Conservation (phyloP, 1,140 invertebrate genomes). For the Acromyrmex echinatior region DNA sequence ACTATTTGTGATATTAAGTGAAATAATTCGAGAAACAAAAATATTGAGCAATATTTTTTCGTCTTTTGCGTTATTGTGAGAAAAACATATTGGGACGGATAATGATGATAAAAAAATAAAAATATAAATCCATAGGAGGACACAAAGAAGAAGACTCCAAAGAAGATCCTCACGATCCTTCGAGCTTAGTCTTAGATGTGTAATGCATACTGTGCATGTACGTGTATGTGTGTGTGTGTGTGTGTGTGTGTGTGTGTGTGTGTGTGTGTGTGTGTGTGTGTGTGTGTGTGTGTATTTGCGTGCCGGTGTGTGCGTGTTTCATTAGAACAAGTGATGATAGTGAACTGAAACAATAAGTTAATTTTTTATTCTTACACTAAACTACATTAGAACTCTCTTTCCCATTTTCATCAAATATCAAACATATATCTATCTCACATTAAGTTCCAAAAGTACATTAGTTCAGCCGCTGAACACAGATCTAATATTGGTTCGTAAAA, state of each 20-base stretch:
- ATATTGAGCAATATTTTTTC: neutral
- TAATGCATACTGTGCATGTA: neutral
- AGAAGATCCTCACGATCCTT: neutral
- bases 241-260: no score
- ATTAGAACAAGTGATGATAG: neutral
- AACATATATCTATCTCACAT: no score
- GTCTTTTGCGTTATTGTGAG: neutral
- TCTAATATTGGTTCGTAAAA: slow-evolving; percentile 31
- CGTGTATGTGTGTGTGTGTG: no score
- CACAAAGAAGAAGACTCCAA: neutral
- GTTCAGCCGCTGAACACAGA: no score
- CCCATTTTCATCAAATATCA: no score
- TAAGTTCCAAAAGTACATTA: no score
- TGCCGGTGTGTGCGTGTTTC: no score
- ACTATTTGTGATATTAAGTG: neutral
- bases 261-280: no score
- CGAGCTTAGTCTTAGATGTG: neutral
- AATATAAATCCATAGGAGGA: no score
- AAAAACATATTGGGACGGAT: neutral
- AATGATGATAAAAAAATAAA: slow-evolving; percentile 19
- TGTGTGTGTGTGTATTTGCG: no score
- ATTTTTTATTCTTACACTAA: no score
- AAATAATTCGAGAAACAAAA: neutral
- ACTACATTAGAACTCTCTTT: no score
- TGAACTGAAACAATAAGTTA: neutral